phyloP scores from a whole-genome alignment of 2,888 invertebrate species.

The Dolichomitus sp. region DNA sequence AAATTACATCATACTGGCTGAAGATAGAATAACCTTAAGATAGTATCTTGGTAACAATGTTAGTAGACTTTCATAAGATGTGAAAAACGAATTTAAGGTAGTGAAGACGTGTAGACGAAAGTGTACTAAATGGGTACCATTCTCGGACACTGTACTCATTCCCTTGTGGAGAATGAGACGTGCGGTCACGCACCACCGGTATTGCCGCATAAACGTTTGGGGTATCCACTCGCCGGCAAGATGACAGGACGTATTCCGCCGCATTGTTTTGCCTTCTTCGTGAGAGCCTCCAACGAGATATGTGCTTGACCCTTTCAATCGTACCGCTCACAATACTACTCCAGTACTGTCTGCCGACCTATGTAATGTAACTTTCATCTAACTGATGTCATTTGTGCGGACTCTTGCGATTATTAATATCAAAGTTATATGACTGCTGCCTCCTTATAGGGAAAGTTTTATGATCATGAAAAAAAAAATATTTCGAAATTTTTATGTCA shows the following conservation, averaged over 20 bases:
- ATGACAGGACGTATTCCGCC: slow-evolving; percentile 72
- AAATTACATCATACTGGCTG: background rate
- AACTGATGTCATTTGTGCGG: background rate
- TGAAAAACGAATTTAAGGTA: background rate
- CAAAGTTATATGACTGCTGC: too few relatives aligned
- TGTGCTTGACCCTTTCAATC: background rate
- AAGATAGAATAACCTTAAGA: too few relatives aligned
- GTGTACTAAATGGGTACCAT: background rate
- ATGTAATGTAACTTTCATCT: background rate
- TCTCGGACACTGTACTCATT: slow-evolving; percentile 52
- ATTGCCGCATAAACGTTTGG: slow-evolving; percentile 4
- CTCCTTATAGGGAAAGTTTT: too few relatives aligned
- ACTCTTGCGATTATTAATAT: background rate
- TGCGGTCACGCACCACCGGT: slow-evolving; percentile 70
- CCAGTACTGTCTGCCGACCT: background rate
- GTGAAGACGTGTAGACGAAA: background rate
- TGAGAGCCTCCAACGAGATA: slow-evolving; percentile 37
- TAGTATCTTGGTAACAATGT: background rate
- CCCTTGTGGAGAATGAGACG: slow-evolving; percentile 38
- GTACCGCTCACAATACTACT: slow-evolving; percentile 1
- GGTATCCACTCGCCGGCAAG: slow-evolving; percentile 57
- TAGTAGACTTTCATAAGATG: background rate
- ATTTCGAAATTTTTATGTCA: too few relatives aligned
- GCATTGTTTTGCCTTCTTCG: slow-evolving; percentile 71
- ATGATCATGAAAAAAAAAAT: too few relatives aligned